These are phyloP conservation scores for Habroteleia sp. DNA, from an alignment of 2,888 invertebrate species.

Conservation along the genomic window DNA sequence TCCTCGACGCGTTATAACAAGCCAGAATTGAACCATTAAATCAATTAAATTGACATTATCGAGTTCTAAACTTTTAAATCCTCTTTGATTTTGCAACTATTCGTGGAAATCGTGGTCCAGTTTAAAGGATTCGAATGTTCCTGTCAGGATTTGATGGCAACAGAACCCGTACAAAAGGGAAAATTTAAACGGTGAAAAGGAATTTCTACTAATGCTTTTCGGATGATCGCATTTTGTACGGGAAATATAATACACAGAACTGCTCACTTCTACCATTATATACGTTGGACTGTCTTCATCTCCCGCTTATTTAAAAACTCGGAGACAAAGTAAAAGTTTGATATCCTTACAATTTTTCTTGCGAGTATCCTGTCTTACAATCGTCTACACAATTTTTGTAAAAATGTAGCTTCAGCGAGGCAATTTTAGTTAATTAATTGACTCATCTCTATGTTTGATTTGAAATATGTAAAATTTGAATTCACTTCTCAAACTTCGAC, in stretches of 20 bases:
- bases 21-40: too few relatives aligned
- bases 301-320: conserved; percentile 34
- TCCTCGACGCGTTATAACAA: too few relatives aligned
- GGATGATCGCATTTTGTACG: conserved; percentile 43
- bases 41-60: too few relatives aligned
- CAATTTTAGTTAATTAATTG: too few relatives aligned
- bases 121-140: conserved; percentile 25
- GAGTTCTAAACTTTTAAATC: too few relatives aligned
- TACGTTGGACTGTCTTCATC: conserved; percentile 31
- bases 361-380: too few relatives aligned
- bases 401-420: too few relatives aligned
- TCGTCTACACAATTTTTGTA: too few relatives aligned
- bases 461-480: too few relatives aligned
- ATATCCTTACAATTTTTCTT: too few relatives aligned
- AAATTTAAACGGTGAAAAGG: conserved; percentile 38
- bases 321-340: conserved; percentile 40
- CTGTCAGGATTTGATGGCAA: conserved; percentile 15
- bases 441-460: too few relatives aligned
- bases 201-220: conserved; percentile 32
- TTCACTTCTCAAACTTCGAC: too few relatives aligned
- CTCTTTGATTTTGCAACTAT: not conserved
- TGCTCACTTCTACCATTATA: conserved; percentile 25
- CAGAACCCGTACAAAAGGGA: conserved; percentile 46
- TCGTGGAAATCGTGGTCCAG: not conserved
- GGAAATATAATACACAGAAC: conserved; percentile 54